Evolutionary conservation across 2,113 vertebrate genomes (phyloP).

Genomic region (Alligator mississippiensis): DNA sequence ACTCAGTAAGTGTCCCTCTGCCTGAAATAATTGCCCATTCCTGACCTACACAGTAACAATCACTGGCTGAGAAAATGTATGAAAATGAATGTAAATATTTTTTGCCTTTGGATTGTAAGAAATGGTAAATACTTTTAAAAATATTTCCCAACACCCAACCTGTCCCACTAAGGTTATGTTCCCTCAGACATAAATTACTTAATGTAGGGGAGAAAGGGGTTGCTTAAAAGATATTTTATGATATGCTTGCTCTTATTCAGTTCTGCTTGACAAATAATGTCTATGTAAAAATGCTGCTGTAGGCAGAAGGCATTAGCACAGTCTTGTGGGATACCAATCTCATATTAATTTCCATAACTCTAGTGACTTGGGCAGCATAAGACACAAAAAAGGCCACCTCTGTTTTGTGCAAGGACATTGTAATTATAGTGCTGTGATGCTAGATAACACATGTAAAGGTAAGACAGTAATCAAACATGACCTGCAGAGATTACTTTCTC

Average conservation of each 20-base stretch:
- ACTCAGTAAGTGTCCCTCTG: not conserved
- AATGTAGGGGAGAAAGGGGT: no score
- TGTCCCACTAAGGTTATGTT: not conserved
- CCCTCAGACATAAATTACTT: not conserved
- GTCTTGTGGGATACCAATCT: not conserved
- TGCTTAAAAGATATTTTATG: not conserved
- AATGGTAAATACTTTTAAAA: not conserved
- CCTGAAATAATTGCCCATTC: not conserved
- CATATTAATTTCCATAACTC: not conserved
- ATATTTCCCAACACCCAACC: not conserved
- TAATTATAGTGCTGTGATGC: not conserved
- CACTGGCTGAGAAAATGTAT: not conserved
- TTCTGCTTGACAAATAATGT: not conserved
- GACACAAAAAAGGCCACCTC: not conserved
- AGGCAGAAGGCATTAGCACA: not conserved
- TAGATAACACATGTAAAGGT: not conserved
- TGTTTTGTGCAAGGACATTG: not conserved
- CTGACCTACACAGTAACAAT: not conserved
- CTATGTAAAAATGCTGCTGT: not conserved
- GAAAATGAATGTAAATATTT: not conserved
- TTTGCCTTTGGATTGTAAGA: not conserved
- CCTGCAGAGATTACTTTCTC: not conserved
- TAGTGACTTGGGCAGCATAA: not conserved
- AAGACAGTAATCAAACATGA: not conserved
- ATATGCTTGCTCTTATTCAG: not conserved